Evolutionary conservation across 2,113 vertebrate genomes (phyloP).

Genomic region (Zosterops hypoxanthus): DNA sequence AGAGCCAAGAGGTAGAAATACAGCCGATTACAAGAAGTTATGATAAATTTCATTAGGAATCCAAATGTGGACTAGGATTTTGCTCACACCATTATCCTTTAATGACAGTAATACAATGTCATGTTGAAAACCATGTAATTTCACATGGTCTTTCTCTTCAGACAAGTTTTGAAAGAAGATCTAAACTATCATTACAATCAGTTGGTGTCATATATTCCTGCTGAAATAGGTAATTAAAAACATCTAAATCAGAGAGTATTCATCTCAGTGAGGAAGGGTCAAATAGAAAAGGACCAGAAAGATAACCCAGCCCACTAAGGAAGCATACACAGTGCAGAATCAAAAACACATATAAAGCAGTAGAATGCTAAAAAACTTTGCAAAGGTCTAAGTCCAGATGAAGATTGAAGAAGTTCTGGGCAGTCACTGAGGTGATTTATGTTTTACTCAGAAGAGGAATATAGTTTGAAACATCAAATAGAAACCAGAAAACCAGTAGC

Average conservation of each 20-base stretch:
- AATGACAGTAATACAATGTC: background rate
- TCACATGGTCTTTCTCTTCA: background rate
- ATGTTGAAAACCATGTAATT: background rate
- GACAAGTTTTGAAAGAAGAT: background rate
- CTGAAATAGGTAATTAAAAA: background rate
- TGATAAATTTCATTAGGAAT: background rate
- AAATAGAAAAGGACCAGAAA: background rate
- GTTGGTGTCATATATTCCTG: background rate
- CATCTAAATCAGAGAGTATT: background rate
- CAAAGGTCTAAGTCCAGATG: background rate
- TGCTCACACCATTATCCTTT: background rate
- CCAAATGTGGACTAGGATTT: background rate
- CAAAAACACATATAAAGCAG: background rate
- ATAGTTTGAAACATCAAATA: background rate
- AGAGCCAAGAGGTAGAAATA: background rate
- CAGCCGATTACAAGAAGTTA: background rate
- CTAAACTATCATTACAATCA: background rate
- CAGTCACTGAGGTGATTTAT: background rate
- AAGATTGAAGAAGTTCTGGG: rapidly evolving
- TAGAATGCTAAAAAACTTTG: background rate
- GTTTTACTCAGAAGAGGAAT: background rate
- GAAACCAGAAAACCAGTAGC: background rate
- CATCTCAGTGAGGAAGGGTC: background rate
- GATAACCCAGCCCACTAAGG: background rate
- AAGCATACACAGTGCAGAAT: background rate